phyloP scores from a whole-genome alignment of 2,113 vertebrate species.

The Chionodraco myersi region DNA sequence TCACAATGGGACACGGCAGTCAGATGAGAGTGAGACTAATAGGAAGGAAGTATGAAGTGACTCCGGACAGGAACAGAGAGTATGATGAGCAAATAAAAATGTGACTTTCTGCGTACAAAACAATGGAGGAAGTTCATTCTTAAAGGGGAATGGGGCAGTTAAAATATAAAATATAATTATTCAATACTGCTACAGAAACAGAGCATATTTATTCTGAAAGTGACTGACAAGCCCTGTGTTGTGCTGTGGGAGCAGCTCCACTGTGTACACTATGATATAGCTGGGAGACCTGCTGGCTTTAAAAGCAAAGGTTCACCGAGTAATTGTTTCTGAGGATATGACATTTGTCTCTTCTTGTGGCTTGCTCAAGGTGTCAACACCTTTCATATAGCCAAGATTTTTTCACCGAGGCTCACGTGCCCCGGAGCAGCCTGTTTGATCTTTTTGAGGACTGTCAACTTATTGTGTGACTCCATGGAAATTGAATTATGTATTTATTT shows the following conservation, averaged over 20 bases:
- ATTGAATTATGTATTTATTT: constrained; percentile 86
- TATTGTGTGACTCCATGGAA: constrained; percentile 77
- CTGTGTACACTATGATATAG: constrained; percentile 48
- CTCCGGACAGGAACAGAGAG: constrained; percentile 44
- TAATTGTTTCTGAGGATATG: constrained; percentile 85
- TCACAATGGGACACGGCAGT: constrained; percentile 73
- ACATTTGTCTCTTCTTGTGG: constrained; percentile 81
- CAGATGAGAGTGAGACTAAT: constrained; percentile 63
- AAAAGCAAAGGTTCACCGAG: constrained; percentile 69
- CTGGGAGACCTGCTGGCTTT: constrained; percentile 60
- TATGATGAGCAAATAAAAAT: constrained; percentile 38
- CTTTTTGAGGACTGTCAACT: constrained; percentile 83
- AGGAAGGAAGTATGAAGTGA: constrained; percentile 49
- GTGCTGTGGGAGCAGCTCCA: constrained; percentile 25
- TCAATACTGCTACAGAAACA: constrained; percentile 13
- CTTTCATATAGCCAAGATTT: constrained; percentile 77
- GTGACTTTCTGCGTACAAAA: constrained; percentile 5
- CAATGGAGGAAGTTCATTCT: neutral
- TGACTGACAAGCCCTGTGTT: constrained; percentile 71
- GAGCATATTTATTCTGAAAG: constrained; percentile 23
- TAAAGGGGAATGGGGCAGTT: constrained; percentile 14
- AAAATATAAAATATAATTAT: constrained; percentile 35
- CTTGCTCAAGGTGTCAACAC: constrained; percentile 81
- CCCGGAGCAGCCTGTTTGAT: constrained; percentile 82
- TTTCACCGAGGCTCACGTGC: constrained; percentile 73